Evolutionary conservation across 1,140 invertebrate genomes (phyloP).

Genomic region (Eulimnadia texana): DNA sequence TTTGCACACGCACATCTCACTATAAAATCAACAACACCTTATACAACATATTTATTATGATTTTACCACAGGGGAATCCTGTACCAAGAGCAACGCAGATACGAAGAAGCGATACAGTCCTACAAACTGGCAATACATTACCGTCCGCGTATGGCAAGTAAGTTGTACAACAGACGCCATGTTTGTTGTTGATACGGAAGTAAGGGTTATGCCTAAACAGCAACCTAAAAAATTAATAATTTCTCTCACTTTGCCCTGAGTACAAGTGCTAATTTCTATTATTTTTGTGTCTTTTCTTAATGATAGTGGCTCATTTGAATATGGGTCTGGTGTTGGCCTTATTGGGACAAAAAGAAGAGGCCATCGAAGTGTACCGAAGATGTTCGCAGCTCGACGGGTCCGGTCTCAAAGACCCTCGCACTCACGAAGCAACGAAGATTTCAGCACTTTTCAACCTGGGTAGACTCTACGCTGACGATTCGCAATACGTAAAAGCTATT

Average conservation of each 20-base stretch:
- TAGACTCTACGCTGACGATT: conserved; percentile 72
- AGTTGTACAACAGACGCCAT: conserved; percentile 35
- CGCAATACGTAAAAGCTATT: conserved; percentile 67
- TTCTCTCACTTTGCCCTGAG: neutral
- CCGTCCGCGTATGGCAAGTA: conserved; percentile 83
- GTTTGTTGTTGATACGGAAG: too few relatives aligned
- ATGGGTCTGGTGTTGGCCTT: conserved; percentile 73
- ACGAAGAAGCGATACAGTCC: conserved; percentile 76
- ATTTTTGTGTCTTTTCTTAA: conserved; percentile 27
- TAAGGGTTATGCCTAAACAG: neutral
- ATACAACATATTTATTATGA: too few relatives aligned
- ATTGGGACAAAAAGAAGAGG: conserved; percentile 64
- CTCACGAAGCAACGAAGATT: conserved; percentile 76
- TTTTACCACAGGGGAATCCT: conserved; percentile 83
- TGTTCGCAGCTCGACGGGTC: conserved; percentile 71
- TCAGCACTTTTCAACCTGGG: conserved; percentile 84
- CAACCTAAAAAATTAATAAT: neutral
- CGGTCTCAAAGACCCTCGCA: conserved; percentile 70
- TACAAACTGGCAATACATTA: conserved; percentile 86
- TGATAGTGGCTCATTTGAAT: conserved; percentile 90
- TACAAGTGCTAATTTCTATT: neutral
- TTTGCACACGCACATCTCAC: neutral
- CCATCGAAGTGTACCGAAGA: conserved; percentile 60
- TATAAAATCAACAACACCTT: too few relatives aligned
- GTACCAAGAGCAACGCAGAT: conserved; percentile 73